Conservation (phyloP, 2,888 invertebrate species). For the Proisotoma minuta region DNA sequence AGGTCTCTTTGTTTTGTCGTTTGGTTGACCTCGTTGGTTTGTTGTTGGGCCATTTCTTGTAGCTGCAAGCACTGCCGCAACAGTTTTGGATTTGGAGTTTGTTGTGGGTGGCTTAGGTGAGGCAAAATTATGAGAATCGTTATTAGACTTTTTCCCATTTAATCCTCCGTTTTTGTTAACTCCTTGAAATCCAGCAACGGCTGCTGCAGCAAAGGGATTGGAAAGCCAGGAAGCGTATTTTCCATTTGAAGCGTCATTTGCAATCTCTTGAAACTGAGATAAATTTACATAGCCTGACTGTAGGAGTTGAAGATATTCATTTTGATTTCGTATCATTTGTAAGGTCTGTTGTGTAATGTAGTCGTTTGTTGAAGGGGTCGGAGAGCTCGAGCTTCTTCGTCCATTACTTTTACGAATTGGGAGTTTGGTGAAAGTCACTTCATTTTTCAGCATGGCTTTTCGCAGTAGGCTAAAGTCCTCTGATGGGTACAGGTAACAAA, state of each 20-base stretch:
- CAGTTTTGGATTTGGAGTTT: slow-evolving; percentile 42
- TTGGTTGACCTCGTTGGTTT: neutral
- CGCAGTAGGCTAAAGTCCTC: slow-evolving; percentile 43
- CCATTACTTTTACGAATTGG: slow-evolving; percentile 19
- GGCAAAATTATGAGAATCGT: slow-evolving; percentile 25
- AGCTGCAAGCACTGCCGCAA: slow-evolving; percentile 44
- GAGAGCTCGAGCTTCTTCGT: slow-evolving; percentile 20
- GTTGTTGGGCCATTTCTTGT: slow-evolving; percentile 25
- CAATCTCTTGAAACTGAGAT: slow-evolving; percentile 7
- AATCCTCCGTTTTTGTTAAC: neutral
- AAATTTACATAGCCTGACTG: slow-evolving; percentile 36
- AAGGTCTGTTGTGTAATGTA: slow-evolving; percentile 42
- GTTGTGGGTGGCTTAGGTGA: slow-evolving; percentile 42
- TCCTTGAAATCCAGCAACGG: slow-evolving; percentile 24
- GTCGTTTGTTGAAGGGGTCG: slow-evolving; percentile 21
- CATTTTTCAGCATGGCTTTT: slow-evolving; percentile 42
- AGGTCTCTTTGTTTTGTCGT: slow-evolving; percentile 17
- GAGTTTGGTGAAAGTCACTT: slow-evolving; percentile 44
- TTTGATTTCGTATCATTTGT: slow-evolving; percentile 40
- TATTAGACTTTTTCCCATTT: slow-evolving; percentile 13
- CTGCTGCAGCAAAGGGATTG: slow-evolving; percentile 39
- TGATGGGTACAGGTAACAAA: slow-evolving; percentile 41
- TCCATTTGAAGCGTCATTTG: slow-evolving; percentile 11
- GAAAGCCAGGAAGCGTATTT: slow-evolving; percentile 31
- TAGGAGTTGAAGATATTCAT: slow-evolving; percentile 41